These are phyloP conservation scores for Apogon hyalosoma DNA, from an alignment of 2,797 vertebrate species.

Conservation along the genomic window DNA sequence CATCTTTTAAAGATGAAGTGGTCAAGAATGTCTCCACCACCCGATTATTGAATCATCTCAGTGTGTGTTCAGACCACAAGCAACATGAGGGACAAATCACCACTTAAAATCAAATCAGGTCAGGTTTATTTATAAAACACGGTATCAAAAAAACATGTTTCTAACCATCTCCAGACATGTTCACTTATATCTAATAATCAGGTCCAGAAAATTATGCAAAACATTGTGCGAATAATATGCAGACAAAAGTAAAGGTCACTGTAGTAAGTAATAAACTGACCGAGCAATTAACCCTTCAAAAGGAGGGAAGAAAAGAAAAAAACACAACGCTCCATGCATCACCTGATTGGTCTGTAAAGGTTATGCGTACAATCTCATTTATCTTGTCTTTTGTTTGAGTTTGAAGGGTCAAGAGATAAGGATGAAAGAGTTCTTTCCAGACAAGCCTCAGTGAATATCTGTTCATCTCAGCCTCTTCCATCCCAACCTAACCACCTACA, in stretches of 20 bases:
- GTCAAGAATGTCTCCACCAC: constrained; percentile 25
- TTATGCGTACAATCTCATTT: constrained; percentile 33
- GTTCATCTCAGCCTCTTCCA: constrained; percentile 66
- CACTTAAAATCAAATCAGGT: constrained; percentile 43
- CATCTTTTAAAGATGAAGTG: constrained; percentile 42
- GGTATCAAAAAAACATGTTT: constrained; percentile 3
- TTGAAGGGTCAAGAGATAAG: constrained; percentile 65
- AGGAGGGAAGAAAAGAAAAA: background rate
- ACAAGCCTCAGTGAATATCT: constrained; percentile 61
- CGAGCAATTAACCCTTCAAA: background rate
- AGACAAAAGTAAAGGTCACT: background rate
- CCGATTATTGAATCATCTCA: constrained; percentile 39
- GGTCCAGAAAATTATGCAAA: constrained; percentile 8
- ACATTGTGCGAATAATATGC: background rate
- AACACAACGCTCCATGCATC: constrained; percentile 13
- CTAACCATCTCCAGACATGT: background rate
- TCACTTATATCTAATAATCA: background rate
- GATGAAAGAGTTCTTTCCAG: constrained; percentile 68
- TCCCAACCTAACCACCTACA: constrained; percentile 68
- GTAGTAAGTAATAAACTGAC: background rate
- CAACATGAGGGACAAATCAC: constrained; percentile 26
- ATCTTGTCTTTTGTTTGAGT: constrained; percentile 61
- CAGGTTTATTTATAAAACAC: constrained; percentile 41
- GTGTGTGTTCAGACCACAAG: constrained; percentile 24
- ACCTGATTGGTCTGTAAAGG: too few relatives aligned